Evolutionary conservation across 2,888 invertebrate genomes (phyloP).

Genomic region (Sipunculus nudus): DNA sequence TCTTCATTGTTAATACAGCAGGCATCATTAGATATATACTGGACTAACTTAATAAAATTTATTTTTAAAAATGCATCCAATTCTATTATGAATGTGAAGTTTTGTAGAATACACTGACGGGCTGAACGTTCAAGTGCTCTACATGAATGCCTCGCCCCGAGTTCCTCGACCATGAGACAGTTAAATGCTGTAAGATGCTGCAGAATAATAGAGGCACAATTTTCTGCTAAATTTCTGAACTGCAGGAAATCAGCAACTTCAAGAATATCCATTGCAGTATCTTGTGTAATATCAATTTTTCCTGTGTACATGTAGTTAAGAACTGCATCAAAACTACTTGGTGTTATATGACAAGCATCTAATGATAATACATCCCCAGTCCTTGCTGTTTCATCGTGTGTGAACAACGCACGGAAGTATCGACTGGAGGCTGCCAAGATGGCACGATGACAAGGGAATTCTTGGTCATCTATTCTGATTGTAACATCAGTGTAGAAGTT

Average conservation of each 20-base stretch:
- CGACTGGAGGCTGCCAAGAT: constrained; percentile 10
- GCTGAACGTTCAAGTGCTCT: constrained; percentile 1
- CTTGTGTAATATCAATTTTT: not conserved
- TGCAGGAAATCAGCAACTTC: constrained; percentile 12
- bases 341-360: not conserved
- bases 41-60: no score
- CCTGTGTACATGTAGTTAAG: constrained; percentile 4
- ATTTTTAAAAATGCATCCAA: no score
- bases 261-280: constrained; percentile 1
- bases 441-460: constrained; percentile 7
- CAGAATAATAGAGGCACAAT: constrained; percentile 2
- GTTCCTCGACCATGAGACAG: constrained; percentile 1
- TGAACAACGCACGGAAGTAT: constrained; percentile 10
- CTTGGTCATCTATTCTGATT: no score
- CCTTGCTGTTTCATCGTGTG: not conserved
- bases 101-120: not conserved
- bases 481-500: no score
- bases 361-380: not conserved
- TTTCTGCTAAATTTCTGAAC: constrained; percentile 8
- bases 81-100: no score
- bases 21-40: no score
- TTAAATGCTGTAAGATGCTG: constrained; percentile 3
- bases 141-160: constrained; percentile 1
- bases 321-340: not conserved
- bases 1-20: no score